Conservation (phyloP, 1,140 invertebrate genomes). For the Cotesia chilonis region DNA sequence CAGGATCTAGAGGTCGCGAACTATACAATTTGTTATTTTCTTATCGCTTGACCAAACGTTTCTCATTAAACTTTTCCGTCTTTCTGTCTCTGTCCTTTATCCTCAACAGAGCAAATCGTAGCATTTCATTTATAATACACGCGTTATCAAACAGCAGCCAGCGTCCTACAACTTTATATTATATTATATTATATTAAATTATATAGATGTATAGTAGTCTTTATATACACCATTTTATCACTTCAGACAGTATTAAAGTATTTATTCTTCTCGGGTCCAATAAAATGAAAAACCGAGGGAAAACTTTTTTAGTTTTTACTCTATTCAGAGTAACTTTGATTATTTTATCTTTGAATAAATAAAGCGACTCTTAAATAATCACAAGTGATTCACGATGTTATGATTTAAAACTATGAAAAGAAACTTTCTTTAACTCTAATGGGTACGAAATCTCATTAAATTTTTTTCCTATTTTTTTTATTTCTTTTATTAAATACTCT, state of each 20-base stretch:
- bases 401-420: no score
- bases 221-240: background rate
- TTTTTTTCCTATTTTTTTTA: no score
- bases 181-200: slow-evolving; percentile 14
- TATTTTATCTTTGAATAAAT: no score
- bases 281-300: background rate
- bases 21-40: slow-evolving; percentile 63
- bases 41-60: slow-evolving; percentile 51
- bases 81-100: slow-evolving; percentile 10
- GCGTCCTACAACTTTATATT: slow-evolving; percentile 45
- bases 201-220: background rate
- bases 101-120: background rate
- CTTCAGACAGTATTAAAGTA: no score
- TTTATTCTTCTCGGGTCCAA: background rate
- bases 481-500: no score
- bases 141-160: slow-evolving; percentile 21
- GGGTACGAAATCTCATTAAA: no score
- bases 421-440: no score
- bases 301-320: background rate
- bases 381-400: no score
- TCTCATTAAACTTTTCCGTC: slow-evolving; percentile 39
- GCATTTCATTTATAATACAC: background rate
- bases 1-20: slow-evolving; percentile 35
- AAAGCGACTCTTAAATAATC: no score
- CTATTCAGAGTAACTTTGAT: no score